phyloP scores from a whole-genome alignment of 2,797 vertebrate species.

The Natrix natrix region DNA sequence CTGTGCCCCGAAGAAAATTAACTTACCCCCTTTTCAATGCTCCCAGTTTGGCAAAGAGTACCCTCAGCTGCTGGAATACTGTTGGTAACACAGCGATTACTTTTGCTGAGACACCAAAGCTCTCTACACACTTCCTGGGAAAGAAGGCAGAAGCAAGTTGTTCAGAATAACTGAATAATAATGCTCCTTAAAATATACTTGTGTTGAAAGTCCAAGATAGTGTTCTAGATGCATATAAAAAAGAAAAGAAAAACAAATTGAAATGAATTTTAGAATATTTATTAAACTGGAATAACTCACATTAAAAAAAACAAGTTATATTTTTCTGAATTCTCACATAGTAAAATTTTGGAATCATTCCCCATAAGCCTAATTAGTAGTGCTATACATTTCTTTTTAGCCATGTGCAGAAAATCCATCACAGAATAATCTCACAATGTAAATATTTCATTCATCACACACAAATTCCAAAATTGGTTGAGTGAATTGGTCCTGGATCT shows the following conservation, averaged over 20 bases:
- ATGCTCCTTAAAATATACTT: constrained; percentile 28
- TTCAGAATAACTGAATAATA: constrained; percentile 81
- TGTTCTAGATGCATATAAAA: constrained; percentile 5
- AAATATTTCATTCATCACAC: background rate
- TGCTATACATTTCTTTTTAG: background rate
- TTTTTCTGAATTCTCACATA: background rate
- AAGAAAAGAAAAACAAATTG: background rate
- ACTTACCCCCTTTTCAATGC: constrained; percentile 97
- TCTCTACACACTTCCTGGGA: constrained; percentile 99
- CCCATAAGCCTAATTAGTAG: background rate
- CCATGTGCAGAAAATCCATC: background rate
- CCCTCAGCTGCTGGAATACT: constrained; percentile 98
- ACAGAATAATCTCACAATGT: background rate
- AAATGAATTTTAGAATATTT: constrained; percentile 34
- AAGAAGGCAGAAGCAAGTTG: constrained; percentile 97
- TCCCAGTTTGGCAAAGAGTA: constrained; percentile 93
- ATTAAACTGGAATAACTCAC: constrained; percentile 22
- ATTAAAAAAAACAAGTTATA: background rate
- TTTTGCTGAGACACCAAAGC: constrained; percentile 99
- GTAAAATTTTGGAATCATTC: constrained; percentile 2
- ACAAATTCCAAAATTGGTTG: background rate
- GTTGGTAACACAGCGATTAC: constrained; percentile 97
- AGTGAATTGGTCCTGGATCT: background rate
- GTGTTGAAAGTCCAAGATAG: constrained; percentile 18
- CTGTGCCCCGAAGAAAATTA: constrained; percentile 3